Evolutionary conservation across 2,888 invertebrate genomes (phyloP).

Genomic region (Sialis fuliginosa): DNA sequence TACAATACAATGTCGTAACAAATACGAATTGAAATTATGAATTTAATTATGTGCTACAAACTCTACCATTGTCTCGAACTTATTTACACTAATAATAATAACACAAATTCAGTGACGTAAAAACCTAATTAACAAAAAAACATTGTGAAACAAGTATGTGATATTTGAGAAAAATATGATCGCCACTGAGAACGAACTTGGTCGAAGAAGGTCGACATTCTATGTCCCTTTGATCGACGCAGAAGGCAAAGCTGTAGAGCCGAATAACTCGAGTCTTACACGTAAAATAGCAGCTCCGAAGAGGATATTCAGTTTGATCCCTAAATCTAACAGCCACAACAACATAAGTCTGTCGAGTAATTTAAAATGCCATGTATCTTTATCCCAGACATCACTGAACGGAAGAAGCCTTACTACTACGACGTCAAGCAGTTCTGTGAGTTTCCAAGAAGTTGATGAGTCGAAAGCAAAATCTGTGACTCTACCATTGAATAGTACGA

Average conservation of each 20-base stretch:
- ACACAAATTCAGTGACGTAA: not conserved
- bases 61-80: too few relatives aligned
- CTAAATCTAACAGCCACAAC: not conserved
- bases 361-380: not conserved
- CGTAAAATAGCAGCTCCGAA: not conserved
- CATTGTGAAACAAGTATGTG: constrained; percentile 13
- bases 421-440: not conserved
- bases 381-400: constrained; percentile 1
- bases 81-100: not conserved
- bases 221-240: constrained; percentile 48
- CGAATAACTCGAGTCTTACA: not conserved
- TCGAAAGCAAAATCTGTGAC: constrained; percentile 6
- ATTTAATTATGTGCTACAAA: too few relatives aligned
- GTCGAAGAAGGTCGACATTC: constrained; percentile 52
- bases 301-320: not conserved
- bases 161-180: constrained; percentile 9
- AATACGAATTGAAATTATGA: too few relatives aligned
- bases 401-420: not conserved
- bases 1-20: too few relatives aligned
- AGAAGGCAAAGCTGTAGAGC: too few relatives aligned
- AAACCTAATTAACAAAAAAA: not conserved
- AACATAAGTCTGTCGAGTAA: not conserved
- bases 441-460: not conserved
- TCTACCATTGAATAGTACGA: constrained; percentile 6
- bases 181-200: constrained; percentile 25